A percentile compares a stretch with the other conserved stretches of the same genome.
These are phyloP conservation scores for Herminia tarsipennalis DNA, from an alignment of 2,888 invertebrate genomes.

Conservation along the genomic window DNA sequence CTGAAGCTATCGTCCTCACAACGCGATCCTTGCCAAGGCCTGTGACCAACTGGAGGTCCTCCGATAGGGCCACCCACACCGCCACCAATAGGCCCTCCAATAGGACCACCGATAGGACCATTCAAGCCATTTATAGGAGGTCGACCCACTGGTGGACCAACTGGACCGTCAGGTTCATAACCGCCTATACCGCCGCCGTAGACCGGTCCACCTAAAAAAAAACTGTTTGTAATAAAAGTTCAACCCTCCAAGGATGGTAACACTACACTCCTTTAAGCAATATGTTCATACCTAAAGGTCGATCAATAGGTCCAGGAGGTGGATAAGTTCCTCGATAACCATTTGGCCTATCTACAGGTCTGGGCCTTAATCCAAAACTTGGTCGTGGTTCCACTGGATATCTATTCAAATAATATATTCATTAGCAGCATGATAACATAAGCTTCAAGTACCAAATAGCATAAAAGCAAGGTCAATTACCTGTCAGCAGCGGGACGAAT, in stretches of 20 bases:
- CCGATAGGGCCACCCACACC: conserved; percentile 63
- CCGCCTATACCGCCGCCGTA: conserved; percentile 75
- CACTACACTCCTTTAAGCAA: background rate
- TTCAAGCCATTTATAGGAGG: conserved; percentile 16
- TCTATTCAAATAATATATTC: conserved; percentile 38
- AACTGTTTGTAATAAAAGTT: background rate
- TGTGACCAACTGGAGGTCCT: conserved; percentile 64
- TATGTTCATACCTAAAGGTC: conserved; percentile 65
- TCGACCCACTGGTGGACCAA: conserved; percentile 52
- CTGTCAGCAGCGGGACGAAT: conserved; percentile 79
- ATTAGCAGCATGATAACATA: background rate
- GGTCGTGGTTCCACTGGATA: conserved; percentile 78
- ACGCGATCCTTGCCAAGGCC: conserved; percentile 84
- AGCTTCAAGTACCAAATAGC: background rate
- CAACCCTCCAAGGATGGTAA: background rate
- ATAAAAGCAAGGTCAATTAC: conserved; percentile 42
- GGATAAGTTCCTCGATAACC: conserved; percentile 84
- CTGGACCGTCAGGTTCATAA: conserved; percentile 72
- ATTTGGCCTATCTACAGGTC: conserved; percentile 73
- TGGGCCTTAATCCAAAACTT: conserved; percentile 61
- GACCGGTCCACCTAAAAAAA: conserved; percentile 44
- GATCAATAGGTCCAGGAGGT: conserved; percentile 66
- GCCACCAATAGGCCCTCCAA: conserved; percentile 66
- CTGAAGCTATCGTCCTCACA: conserved; percentile 95
- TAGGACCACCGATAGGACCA: conserved; percentile 58